A percentile compares a stretch with the other conserved stretches of the same genome.
These are phyloP conservation scores for Ophioninae sp. DNA, from an alignment of 2,888 invertebrate genomes.

Conservation along the genomic window DNA sequence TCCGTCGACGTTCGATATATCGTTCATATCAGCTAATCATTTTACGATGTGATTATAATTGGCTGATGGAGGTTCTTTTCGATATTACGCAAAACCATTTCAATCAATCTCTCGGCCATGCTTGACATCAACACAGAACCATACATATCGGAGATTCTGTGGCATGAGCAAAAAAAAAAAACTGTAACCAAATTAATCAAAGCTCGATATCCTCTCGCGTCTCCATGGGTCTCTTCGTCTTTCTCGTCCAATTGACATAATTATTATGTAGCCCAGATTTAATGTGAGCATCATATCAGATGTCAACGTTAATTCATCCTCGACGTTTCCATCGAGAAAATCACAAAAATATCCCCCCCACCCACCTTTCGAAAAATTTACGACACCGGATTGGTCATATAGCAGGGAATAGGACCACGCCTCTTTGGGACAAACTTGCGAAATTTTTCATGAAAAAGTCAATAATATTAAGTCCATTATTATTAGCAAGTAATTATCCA, in stretches of 20 bases:
- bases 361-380: constrained; percentile 1
- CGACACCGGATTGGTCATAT: neutral
- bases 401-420: too few species aligned
- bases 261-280: constrained; percentile 19
- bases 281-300: neutral
- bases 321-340: constrained; percentile 1
- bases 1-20: constrained; percentile 14
- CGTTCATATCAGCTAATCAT: constrained; percentile 20
- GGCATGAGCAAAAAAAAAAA: constrained; percentile 1
- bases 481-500: too few species aligned
- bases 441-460: too few species aligned
- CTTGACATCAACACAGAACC: constrained; percentile 5
- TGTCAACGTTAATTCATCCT: neutral
- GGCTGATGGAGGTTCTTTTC: constrained; percentile 8
- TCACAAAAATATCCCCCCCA: constrained; percentile 18
- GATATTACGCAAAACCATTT: constrained; percentile 21
- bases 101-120: constrained; percentile 29
- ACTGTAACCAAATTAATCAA: neutral
- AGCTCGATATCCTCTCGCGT: constrained; percentile 19
- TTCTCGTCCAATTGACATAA: constrained; percentile 33
- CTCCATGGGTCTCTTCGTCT: neutral
- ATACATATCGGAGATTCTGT: neutral
- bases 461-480: too few species aligned
- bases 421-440: too few species aligned
- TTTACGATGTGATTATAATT: constrained; percentile 28